phyloP scores from a whole-genome alignment of 2,797 vertebrate genomes.

The Hoplostethus mediterraneus region DNA sequence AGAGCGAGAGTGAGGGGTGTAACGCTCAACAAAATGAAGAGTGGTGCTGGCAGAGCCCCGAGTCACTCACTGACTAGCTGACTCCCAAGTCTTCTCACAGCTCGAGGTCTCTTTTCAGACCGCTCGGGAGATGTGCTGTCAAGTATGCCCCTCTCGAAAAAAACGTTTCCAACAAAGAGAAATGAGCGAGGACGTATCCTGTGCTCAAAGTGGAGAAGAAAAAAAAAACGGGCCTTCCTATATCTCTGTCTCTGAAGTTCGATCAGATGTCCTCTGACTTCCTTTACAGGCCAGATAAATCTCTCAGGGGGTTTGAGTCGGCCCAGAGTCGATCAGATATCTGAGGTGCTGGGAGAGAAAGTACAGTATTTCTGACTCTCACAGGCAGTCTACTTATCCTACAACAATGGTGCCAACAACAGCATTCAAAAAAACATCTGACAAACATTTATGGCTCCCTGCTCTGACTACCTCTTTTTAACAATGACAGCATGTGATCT shows the following conservation, averaged over 20 bases:
- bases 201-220: conserved; percentile 14
- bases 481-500: conserved; percentile 72
- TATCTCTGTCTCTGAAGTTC: conserved; percentile 52
- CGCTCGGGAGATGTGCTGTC: conserved; percentile 1
- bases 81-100: not conserved
- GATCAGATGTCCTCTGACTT: conserved; percentile 70
- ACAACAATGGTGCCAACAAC: conserved; percentile 6
- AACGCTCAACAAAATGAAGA: conserved; percentile 33
- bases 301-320: conserved; percentile 36
- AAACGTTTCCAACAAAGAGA: conserved; percentile 16
- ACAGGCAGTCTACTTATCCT: not conserved
- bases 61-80: conserved; percentile 37
- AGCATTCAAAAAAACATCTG: conserved; percentile 31
- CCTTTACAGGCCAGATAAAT: conserved; percentile 48
- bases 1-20: conserved; percentile 24
- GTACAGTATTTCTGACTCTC: conserved; percentile 17
- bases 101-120: not conserved
- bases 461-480: conserved; percentile 70
- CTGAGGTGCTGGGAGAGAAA: conserved; percentile 7
- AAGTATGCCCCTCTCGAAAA: not conserved
- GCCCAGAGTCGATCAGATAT: conserved; percentile 48
- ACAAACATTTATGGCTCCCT: conserved; percentile 31
- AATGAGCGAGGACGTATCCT: not conserved
- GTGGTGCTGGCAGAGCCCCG: conserved; percentile 1
- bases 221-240: conserved; percentile 28